These are phyloP conservation scores for Stenodema calcarata DNA, from an alignment of 2,888 invertebrate genomes.

Conservation along the genomic window DNA sequence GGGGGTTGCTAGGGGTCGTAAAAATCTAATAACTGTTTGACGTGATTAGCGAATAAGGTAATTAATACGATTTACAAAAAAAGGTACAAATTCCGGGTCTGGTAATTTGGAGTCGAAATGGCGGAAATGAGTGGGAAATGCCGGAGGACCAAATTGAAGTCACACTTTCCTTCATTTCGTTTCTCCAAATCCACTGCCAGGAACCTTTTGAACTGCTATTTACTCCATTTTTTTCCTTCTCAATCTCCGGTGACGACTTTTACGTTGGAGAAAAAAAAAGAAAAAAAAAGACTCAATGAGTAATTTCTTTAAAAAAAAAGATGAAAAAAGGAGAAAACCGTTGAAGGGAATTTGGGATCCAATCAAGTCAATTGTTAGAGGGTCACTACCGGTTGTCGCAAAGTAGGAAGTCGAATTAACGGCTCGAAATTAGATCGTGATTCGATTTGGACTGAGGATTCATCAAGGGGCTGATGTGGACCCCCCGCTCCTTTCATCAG, in stretches of 20 bases:
- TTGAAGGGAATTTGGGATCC: neutral
- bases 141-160: no score
- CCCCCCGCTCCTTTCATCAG: neutral
- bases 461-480: neutral
- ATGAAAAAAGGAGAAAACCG: neutral
- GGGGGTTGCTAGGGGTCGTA: no score
- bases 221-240: neutral
- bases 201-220: neutral
- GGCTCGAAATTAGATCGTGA: neutral
- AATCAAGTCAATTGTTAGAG: neutral
- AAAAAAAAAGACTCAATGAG: neutral
- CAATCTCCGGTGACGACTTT: neutral
- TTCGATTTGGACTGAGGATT: neutral
- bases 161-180: neutral
- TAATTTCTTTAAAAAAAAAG: neutral
- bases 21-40: no score
- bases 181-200: neutral
- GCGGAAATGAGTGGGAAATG: neutral
- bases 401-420: neutral
- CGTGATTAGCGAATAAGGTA: no score
- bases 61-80: no score
- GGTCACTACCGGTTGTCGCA: slow-evolving; percentile 2
- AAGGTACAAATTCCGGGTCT: no score
- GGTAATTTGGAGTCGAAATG: neutral
- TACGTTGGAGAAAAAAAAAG: no score